Conservation (phyloP, 2,113 vertebrate species). For the Shinisaurus crocodilurus region DNA sequence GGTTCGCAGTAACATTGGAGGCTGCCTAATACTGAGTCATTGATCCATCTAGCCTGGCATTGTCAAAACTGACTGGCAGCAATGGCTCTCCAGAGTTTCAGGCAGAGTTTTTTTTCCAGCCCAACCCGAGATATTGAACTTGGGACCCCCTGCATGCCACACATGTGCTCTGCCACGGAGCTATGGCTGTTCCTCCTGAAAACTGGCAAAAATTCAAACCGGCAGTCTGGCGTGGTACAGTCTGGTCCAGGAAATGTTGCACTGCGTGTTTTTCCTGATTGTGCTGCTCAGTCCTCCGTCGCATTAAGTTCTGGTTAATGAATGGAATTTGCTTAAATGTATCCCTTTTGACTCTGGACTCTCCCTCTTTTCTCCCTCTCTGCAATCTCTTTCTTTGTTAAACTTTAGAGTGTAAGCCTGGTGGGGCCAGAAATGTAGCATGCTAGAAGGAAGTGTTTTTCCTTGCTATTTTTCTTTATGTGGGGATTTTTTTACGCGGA, state of each 20-base stretch:
- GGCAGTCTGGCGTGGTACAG: not conserved
- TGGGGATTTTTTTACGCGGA: not conserved
- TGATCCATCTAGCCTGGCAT: too few species aligned
- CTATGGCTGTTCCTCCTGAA: too few species aligned
- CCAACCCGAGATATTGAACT: too few species aligned
- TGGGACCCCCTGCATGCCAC: too few species aligned
- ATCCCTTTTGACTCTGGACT: not conserved
- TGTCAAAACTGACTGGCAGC: too few species aligned
- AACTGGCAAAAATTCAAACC: too few species aligned
- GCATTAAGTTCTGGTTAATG: too few species aligned
- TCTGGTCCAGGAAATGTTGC: not conserved
- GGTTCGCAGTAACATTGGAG: too few species aligned
- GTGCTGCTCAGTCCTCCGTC: not conserved
- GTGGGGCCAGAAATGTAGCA: not conserved
- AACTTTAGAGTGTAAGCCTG: not conserved
- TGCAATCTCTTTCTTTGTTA: not conserved
- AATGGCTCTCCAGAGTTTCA: not conserved
- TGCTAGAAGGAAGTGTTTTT: not conserved
- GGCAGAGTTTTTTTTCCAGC: too few species aligned
- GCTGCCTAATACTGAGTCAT: too few species aligned
- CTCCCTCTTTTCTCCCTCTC: not conserved
- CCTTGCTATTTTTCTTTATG: not conserved
- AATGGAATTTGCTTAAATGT: too few species aligned
- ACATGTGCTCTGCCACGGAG: too few species aligned
- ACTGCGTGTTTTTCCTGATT: not conserved